Percentiles rank a stretch among this genome's conserved stretches.
These are phyloP conservation scores for Heptranchias perlo DNA, from an alignment of 2,113 vertebrate species.

Conservation along the genomic window DNA sequence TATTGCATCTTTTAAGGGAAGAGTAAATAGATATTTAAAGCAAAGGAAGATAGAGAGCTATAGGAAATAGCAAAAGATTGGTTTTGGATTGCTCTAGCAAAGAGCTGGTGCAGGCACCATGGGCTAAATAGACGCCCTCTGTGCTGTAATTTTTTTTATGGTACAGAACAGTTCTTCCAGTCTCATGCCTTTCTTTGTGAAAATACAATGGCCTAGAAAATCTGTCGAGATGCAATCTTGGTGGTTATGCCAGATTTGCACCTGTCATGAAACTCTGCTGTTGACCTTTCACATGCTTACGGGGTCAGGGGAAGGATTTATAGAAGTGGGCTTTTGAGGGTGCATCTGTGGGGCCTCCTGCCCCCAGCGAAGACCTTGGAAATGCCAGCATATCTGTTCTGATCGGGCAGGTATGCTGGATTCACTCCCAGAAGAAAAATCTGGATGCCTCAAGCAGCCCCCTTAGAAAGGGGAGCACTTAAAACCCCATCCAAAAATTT, in stretches of 20 bases:
- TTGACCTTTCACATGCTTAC: neutral
- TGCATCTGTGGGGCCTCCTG: neutral
- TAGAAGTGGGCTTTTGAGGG: neutral
- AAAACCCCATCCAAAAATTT: neutral
- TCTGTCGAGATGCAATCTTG: neutral
- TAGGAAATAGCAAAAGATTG: neutral
- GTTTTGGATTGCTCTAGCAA: neutral
- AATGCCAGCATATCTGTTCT: neutral
- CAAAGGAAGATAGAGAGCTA: neutral
- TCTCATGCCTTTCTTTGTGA: neutral
- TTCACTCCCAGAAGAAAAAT: neutral
- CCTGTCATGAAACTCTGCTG: neutral
- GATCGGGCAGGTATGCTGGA: neutral
- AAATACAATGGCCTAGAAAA: neutral
- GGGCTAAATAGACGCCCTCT: neutral
- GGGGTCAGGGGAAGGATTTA: neutral
- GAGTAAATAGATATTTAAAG: neutral
- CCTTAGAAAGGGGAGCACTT: neutral
- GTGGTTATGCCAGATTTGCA: neutral
- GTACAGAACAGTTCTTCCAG: neutral
- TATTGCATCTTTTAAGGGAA: neutral
- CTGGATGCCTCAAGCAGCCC: neutral
- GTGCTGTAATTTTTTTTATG: neutral
- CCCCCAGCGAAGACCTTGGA: neutral
- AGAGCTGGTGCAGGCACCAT: neutral